Evolutionary conservation across 2,113 vertebrate genomes (phyloP), one percentile per base, ranked within the genome.

Genomic region (Serinus canaria): DNA sequence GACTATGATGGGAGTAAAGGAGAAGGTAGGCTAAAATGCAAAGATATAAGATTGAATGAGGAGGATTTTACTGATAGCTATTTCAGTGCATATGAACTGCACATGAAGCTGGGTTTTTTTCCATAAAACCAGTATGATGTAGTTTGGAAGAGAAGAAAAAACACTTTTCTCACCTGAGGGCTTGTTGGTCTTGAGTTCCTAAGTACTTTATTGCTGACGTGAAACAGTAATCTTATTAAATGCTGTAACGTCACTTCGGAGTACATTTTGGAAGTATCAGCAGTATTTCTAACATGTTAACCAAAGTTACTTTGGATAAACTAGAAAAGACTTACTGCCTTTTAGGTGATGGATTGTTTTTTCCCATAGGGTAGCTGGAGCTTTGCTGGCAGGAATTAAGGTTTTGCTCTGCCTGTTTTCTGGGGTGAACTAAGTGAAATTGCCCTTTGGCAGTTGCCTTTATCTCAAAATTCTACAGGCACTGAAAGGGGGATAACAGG

Each of bases 381-480:
- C 44, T 90, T 78, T 86, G 70, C 89, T 66, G 89, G 47, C 12
- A 67, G 64, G 77, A 92, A 69, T 92, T 69, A 67, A 78, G 44
- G 37, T 91, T 95, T 92, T 80, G 46, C 37, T 95, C 67, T 93
- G 67, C 70, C 20, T 92, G 1, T 90, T 92, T 94, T 83, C 22
- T 78, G 28, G 69, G 86, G 69, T 72, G 80, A 93, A 52, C 33
- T n/a, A 31, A 94, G 68, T 81, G 69, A 95, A 94, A 87, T 55
- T 89, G 60, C 76, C 92, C 83, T 91, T 84, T 87, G 83, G 91
- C 91, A 75, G 60, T 78, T 91, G 80, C 60, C 83, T 96, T 97
- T 81, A 91, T 92, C 80, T 93, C 53, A 72, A 47, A 91, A 67
- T 68, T 44, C 89, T 72, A 25, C 39, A 52, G 91, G 41, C 69